A percentile compares a stretch with the other conserved stretches of the same genome.
phyloP scores from a whole-genome alignment of 1,140 invertebrate species.

The Agrypnia vestita region DNA sequence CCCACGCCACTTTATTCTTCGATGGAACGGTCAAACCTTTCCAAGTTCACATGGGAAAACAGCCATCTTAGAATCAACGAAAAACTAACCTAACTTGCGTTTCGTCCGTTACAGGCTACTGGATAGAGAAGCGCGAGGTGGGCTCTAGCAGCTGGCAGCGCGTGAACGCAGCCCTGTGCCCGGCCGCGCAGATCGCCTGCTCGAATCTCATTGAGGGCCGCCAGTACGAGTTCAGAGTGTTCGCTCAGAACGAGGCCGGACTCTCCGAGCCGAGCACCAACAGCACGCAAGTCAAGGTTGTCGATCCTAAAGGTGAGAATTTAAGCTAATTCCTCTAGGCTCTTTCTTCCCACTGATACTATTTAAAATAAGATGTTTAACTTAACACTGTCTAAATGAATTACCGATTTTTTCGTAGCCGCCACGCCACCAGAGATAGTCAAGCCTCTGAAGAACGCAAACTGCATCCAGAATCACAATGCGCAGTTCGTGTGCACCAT shows the following conservation, averaged over 20 bases:
- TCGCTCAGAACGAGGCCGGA: slow-evolving; percentile 96
- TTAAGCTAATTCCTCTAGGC: background rate
- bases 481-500: slow-evolving; percentile 94
- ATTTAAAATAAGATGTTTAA: too few relatives aligned
- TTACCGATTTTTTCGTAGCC: slow-evolving; percentile 72
- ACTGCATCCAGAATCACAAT: slow-evolving; percentile 93
- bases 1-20: too few relatives aligned
- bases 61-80: too few relatives aligned
- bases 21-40: too few relatives aligned
- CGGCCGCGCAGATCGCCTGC: slow-evolving; percentile 93
- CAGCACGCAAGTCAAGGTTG: slow-evolving; percentile 89
- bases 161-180: slow-evolving; percentile 89
- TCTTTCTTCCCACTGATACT: too few relatives aligned
- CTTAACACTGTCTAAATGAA: too few relatives aligned
- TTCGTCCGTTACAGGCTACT: slow-evolving; percentile 76
- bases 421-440: slow-evolving; percentile 89
- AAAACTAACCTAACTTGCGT: background rate
- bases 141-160: slow-evolving; percentile 93
- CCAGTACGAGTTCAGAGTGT: slow-evolving; percentile 98
- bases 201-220: slow-evolving; percentile 97
- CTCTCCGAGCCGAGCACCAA: slow-evolving; percentile 88
- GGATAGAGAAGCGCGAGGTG: slow-evolving; percentile 95
- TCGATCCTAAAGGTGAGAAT: slow-evolving; percentile 81
- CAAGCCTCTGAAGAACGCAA: slow-evolving; percentile 86
- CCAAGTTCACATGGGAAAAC: too few relatives aligned